These are phyloP conservation scores for Penaeus monodon DNA, from an alignment of 2,888 invertebrate species.

Conservation along the genomic window DNA sequence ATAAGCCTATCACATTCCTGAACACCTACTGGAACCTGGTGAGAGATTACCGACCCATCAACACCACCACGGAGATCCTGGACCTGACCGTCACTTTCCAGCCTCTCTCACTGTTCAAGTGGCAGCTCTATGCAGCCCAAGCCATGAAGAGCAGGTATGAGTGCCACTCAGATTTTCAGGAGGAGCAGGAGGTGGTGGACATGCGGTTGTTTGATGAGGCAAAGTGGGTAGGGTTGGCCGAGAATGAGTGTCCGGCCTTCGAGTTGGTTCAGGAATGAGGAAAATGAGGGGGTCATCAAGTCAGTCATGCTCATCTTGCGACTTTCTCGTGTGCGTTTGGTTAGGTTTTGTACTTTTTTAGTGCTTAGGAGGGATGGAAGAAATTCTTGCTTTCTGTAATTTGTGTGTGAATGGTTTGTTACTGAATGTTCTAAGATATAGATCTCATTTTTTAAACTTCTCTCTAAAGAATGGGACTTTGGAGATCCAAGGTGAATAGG, in stretches of 20 bases:
- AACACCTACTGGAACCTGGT: slow-evolving; percentile 99
- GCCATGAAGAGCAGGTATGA: slow-evolving; percentile 88
- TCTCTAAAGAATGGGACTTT: too few species aligned
- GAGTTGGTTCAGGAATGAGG: slow-evolving; percentile 12
- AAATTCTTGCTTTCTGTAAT: too few species aligned
- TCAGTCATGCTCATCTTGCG: too few species aligned
- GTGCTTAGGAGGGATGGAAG: too few species aligned
- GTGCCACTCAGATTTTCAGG: background rate
- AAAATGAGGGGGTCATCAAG: background rate
- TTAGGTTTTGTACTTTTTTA: too few species aligned
- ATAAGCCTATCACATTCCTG: slow-evolving; percentile 92
- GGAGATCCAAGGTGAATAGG: too few species aligned
- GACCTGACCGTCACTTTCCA: slow-evolving; percentile 83
- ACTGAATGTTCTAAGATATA: too few species aligned
- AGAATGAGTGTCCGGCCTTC: slow-evolving; percentile 38
- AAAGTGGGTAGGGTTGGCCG: background rate
- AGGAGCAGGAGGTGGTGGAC: background rate
- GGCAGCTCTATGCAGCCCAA: slow-evolving; percentile 98
- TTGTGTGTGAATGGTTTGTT: too few species aligned
- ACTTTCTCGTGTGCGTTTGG: too few species aligned
- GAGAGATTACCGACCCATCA: slow-evolving; percentile 92
- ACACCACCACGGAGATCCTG: slow-evolving; percentile 81
- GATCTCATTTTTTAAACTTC: too few species aligned
- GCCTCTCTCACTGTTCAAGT: slow-evolving; percentile 95
- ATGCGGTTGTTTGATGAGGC: too few species aligned